phyloP scores from a whole-genome alignment of 2,888 invertebrate species.

The Meiosimyza platycephala region DNA sequence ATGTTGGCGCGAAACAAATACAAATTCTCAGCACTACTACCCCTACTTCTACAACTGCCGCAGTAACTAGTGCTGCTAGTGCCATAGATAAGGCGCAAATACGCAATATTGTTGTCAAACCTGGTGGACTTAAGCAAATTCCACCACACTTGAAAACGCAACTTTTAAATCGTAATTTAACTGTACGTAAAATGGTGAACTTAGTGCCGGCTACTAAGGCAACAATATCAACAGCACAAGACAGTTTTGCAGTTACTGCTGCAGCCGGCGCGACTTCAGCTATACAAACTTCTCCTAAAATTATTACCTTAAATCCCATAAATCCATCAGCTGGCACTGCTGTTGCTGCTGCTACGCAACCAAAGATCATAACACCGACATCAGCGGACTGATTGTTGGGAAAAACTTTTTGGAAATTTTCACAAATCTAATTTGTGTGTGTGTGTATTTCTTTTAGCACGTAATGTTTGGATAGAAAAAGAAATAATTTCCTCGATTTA shows the following conservation, averaged over 20 bases:
- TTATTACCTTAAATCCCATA: conserved; percentile 51
- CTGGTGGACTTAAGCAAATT: conserved; percentile 53
- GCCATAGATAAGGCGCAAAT: conserved; percentile 49
- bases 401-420: conserved; percentile 24
- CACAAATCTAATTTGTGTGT: conserved; percentile 31
- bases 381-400: conserved; percentile 26
- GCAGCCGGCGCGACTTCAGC: conserved; percentile 33
- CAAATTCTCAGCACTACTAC: conserved; percentile 48
- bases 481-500: background rate
- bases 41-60: conserved; percentile 26
- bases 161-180: conserved; percentile 57
- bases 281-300: conserved; percentile 50
- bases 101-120: conserved; percentile 55
- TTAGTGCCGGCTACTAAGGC: conserved; percentile 49
- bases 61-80: background rate
- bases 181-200: conserved; percentile 58
- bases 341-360: conserved; percentile 3
- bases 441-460: background rate
- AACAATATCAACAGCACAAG: conserved; percentile 27
- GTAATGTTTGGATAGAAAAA: background rate
- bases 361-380: conserved; percentile 11
- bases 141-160: conserved; percentile 51
- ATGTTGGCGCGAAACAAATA: conserved; percentile 50
- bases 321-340: conserved; percentile 37
- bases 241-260: conserved; percentile 19